Evolutionary conservation across 2,888 invertebrate genomes (phyloP).

Genomic region (Abrostola tripartita): DNA sequence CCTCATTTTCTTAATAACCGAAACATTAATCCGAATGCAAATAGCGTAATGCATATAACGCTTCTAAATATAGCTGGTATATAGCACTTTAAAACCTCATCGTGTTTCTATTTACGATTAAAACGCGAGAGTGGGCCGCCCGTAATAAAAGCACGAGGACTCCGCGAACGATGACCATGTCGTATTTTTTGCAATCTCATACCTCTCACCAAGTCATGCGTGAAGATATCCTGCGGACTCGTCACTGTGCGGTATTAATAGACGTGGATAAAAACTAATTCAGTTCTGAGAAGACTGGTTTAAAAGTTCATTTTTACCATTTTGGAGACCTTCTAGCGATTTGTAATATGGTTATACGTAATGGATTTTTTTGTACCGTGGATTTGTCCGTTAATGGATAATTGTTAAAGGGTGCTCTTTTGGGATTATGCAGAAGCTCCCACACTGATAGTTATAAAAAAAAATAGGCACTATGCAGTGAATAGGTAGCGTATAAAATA

Average conservation of each 20-base stretch:
- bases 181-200: conserved; percentile 51
- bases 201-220: conserved; percentile 41
- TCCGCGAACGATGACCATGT: conserved; percentile 39
- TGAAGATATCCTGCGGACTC: conserved; percentile 42
- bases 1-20: too few species aligned
- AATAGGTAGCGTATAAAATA: too few species aligned
- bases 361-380: too few species aligned
- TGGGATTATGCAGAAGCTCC: too few species aligned
- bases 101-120: conserved; percentile 5
- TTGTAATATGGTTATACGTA: too few species aligned
- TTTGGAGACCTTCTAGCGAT: neutral
- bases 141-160: conserved; percentile 40
- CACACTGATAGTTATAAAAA: too few species aligned
- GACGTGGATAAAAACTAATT: conserved; percentile 18
- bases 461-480: too few species aligned
- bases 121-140: neutral
- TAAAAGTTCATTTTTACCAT: conserved; percentile 5
- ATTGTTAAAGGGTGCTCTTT: too few species aligned
- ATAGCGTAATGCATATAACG: neutral
- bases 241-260: conserved; percentile 40
- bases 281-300: conserved; percentile 7
- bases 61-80: neutral
- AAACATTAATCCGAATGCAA: neutral
- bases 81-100: neutral
- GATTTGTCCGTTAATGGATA: too few species aligned